Conservation (phyloP, 1,140 invertebrate genomes). For the Onthophagus taurus region DNA sequence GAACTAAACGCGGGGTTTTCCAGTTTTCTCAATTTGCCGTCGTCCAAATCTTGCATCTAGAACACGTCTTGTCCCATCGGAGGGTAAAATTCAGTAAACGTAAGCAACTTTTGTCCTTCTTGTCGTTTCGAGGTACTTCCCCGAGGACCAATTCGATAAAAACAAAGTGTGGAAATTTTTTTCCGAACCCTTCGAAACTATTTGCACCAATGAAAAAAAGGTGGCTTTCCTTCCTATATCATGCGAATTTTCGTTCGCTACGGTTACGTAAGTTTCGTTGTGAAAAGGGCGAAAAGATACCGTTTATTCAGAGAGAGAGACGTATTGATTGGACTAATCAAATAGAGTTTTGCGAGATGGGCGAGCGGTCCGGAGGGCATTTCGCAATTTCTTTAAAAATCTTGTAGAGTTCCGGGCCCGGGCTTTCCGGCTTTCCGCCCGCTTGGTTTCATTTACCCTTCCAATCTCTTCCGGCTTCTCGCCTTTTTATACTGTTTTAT, state of each 20-base stretch:
- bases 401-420: slow-evolving; percentile 15
- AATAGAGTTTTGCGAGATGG: slow-evolving; percentile 6
- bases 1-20: too few relatives aligned
- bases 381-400: slow-evolving; percentile 17
- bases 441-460: slow-evolving; percentile 17
- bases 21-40: too few relatives aligned
- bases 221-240: slow-evolving; percentile 7
- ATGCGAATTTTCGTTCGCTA: slow-evolving; percentile 1
- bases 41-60: too few relatives aligned
- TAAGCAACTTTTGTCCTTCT: too few relatives aligned
- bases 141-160: slow-evolving; percentile 10
- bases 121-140: too few relatives aligned
- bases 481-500: slow-evolving; percentile 16
- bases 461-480: slow-evolving; percentile 18
- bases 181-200: too few relatives aligned
- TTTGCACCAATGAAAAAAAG: too few relatives aligned
- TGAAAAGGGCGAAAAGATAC: background rate
- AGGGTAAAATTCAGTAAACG: too few relatives aligned
- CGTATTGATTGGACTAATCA: slow-evolving; percentile 17
- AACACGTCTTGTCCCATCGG: too few relatives aligned
- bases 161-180: slow-evolving; percentile 8
- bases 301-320: slow-evolving; percentile 12
- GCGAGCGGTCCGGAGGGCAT: background rate
- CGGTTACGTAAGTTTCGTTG: background rate
- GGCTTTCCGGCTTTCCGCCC: slow-evolving; percentile 16